Evolutionary conservation across 2,888 invertebrate species (phyloP), one percentile per base, ranked within the genome.

Genomic region (Cremastinae sp.): DNA sequence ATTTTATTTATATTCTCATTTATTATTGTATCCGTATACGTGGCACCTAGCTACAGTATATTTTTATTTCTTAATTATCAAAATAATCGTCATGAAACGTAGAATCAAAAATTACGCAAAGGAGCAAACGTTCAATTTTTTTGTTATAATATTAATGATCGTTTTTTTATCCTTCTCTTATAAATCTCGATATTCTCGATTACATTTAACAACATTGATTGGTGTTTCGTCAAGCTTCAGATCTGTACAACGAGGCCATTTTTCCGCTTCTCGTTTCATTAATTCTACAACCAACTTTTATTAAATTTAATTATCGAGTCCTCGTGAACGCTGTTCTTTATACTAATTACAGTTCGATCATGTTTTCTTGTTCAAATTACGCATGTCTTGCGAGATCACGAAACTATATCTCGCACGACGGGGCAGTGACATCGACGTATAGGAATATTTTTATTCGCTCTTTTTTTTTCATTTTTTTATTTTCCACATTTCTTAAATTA

Each of bases 1-100:
- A 28, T 59, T 75, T 58, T 64, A 61, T 62, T 58, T 64, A 14
- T 20, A 36, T 38, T 61, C 5, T 54, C 58, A 53, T 75, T 51
- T 73, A 70, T 76, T 69, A 68, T 70, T 69, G 58, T 68, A 80
- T 76, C 68, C 74, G 72, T 78, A 75, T 74, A 76, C 74, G 78
- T 78, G 78, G 74, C 74, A 74, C 65, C 72, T 79, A 76, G 54
- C 75, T 74, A 71, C n/a, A 12, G 28, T 34, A 45, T 66, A 47
- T 66, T n/a, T 43, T 7, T 43, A 43, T 43, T 28, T 28, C 5
- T 7, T 47, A 16, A 73, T 71, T 65, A 70, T 51, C 64, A 74
- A 71, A 75, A 62, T 56, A 76, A 71, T 59, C 54, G 69, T 56
- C 47, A 47, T 66, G 54, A 51, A 69, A 66, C 62, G 54, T 43